Evolutionary conservation across 2,888 invertebrate genomes (phyloP), one percentile per base, ranked within the genome.

Genomic region (Amphimallon solstitiale): DNA sequence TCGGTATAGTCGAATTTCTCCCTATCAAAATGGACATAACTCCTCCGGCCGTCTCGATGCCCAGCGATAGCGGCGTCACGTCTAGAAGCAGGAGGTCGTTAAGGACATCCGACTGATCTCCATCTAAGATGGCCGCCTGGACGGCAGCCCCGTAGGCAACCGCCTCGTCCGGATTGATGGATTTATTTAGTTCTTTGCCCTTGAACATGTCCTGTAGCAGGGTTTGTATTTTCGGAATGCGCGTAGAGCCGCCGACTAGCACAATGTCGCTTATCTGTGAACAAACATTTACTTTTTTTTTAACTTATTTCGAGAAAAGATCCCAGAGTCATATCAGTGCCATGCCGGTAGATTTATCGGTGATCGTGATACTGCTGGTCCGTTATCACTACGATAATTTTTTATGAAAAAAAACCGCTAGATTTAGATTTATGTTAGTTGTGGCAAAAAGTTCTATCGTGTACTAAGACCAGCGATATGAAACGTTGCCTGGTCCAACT

Each of bases 121-220:
- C 88, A 12, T 83, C 78, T 64, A 89, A 80, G 68, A 88, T 87
- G 66, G 87, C 88, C 5, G 87, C 88, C 76, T 89, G 89, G 1
- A 89, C 87, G 66, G 89, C 88, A 15, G 89, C 89, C 9, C 89
- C 89, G 73, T 89, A 90, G 1, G 90, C 90, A 6, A 90, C 89
- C 12, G 89, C 89, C 76, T 90, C 89, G 75, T 90, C 91, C 1
- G 91, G 91, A 77, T 92, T 91, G 76, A 92, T 90, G 17, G 87
- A 86, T 74, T 89, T 89, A 82, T 90, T 91, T 71, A 91, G 80
- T 69, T 88, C 84, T 77, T 86, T 86, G 0, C 86, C 86, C 68
- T 78, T 77, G 76, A 86, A 87, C 74, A 82, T 80, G 54, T 82
- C 81, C 64, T 86, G 85, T 10, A 91, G 82, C 45, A 90, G 79